Evolutionary conservation across 2,888 invertebrate species (phyloP).

Genomic region (Acrocyrtus sp.): DNA sequence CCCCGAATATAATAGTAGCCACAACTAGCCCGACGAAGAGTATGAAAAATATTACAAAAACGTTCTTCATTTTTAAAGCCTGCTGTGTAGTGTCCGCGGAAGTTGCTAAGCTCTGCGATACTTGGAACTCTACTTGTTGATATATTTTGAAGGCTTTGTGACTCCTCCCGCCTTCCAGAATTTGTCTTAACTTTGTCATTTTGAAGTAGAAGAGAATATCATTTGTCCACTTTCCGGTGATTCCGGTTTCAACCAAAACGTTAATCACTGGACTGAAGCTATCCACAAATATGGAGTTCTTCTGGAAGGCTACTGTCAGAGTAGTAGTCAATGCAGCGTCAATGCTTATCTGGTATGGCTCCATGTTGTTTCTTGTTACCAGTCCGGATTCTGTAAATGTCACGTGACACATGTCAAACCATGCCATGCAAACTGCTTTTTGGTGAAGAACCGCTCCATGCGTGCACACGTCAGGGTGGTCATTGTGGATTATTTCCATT

Average conservation of each 20-base stretch:
- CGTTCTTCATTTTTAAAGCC: too few relatives aligned
- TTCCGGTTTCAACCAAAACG: conserved; percentile 1
- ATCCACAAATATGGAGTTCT: conserved; percentile 20
- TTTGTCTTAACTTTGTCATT: too few relatives aligned
- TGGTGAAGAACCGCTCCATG: conserved; percentile 1
- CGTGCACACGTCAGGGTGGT: background rate
- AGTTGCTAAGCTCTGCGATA: too few relatives aligned
- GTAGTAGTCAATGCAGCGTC: conserved; percentile 18
- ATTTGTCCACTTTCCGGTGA: conserved; percentile 14
- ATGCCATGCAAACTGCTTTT: conserved; percentile 30
- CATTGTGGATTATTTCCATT: background rate
- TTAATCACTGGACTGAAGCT: conserved; percentile 12
- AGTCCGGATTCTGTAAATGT: background rate
- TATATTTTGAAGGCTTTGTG: too few relatives aligned
- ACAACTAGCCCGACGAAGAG: too few relatives aligned
- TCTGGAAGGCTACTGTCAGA: conserved; percentile 15
- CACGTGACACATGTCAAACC: background rate
- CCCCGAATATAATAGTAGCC: too few relatives aligned
- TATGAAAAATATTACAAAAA: too few relatives aligned
- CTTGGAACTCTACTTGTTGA: too few relatives aligned
- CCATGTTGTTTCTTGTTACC: conserved; percentile 5
- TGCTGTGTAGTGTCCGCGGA: too few relatives aligned
- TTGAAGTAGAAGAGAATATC: conserved; percentile 7
- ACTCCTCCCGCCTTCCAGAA: too few relatives aligned
- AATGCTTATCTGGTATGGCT: background rate